phyloP scores from a whole-genome alignment of 2,888 invertebrate species.

The Drosophila mayaguana region DNA sequence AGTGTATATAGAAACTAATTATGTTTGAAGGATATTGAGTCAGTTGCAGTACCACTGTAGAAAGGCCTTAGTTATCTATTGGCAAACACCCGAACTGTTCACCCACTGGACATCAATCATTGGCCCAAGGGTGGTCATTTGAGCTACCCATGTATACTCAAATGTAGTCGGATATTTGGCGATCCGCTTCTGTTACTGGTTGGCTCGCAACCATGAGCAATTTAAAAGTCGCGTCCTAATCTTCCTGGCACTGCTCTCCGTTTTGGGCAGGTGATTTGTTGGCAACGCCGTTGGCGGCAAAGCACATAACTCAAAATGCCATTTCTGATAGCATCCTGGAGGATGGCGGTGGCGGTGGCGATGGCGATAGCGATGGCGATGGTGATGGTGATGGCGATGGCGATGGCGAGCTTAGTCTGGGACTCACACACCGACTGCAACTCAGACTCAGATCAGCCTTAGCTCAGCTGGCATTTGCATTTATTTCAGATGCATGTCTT shows the following conservation, averaged over 20 bases:
- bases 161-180: neutral
- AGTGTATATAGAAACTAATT: neutral
- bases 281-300: slow-evolving; percentile 41
- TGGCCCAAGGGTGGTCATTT: slow-evolving; percentile 1
- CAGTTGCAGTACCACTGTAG: neutral
- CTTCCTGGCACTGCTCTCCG: slow-evolving; percentile 49
- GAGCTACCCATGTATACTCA: slow-evolving; percentile 7
- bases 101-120: slow-evolving; percentile 54
- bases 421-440: neutral
- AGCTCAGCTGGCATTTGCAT: slow-evolving; percentile 35
- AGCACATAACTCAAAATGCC: slow-evolving; percentile 70
- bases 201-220: slow-evolving; percentile 51
- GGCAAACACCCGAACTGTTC: slow-evolving; percentile 42
- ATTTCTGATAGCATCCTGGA: slow-evolving; percentile 63
- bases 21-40: neutral
- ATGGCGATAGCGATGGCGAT: neutral
- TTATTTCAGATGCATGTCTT: slow-evolving; percentile 23
- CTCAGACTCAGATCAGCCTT: slow-evolving; percentile 12
- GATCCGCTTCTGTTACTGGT: slow-evolving; percentile 10
- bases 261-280: slow-evolving; percentile 66
- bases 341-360: neutral
- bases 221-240: slow-evolving; percentile 66
- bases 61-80: slow-evolving; percentile 22
- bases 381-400: no score
- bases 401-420: slow-evolving; percentile 3